Base-by-base conservation (phyloP, 2,113 vertebrate species). In the Pedionomus torquatus region DNA sequence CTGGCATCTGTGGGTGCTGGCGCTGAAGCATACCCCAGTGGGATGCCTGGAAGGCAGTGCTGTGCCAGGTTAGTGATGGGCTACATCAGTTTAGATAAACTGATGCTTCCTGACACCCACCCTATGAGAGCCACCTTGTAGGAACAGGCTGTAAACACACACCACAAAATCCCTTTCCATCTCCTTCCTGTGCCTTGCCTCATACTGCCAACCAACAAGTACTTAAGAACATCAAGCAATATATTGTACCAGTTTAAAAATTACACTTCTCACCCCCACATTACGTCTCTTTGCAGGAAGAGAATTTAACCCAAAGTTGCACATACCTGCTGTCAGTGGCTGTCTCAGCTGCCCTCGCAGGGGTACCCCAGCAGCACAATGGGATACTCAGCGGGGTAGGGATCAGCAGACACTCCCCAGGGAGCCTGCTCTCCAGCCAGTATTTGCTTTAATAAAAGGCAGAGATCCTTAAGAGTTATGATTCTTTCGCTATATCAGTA, bases 91-190 rank as follows among this genome's bases (percentile, higher is more conserved):
- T 61, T 5, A 51, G 37, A 35, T 54, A 60, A 81, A 78, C 72
- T 68, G 55, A 91, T 87, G 69, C 83, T 95, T 89, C 80, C 81
- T 76, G 80, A 96, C 89, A 57, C 74, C 48, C 57, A 58, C 87
- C 60, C 72, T 49, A 64, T 3, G 77, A 48, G 77, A 95, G 28
- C n/a, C 58, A 72, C 63, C 54, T 71, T 63, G 76, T 11, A 61
- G 37, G 64, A 80, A 74, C 54, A 74, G 68, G 71, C 91, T 93
- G 35, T 37, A 37, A 83, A 65, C 39, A 64, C 54, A 60, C n/a
- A 57, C n/a, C 30, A 14, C 49, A 4, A 44, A 72, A 13, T 33
- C 23, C 23, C 26, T 81, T 61, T 65, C 68, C 60, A 8, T 52
- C 52, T 58, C 61, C 87, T 75, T 82, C 80, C 69, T 48, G 39